Base-by-base conservation (phyloP, 2,113 vertebrate species). In the Nothobranchius furzeri region DNA sequence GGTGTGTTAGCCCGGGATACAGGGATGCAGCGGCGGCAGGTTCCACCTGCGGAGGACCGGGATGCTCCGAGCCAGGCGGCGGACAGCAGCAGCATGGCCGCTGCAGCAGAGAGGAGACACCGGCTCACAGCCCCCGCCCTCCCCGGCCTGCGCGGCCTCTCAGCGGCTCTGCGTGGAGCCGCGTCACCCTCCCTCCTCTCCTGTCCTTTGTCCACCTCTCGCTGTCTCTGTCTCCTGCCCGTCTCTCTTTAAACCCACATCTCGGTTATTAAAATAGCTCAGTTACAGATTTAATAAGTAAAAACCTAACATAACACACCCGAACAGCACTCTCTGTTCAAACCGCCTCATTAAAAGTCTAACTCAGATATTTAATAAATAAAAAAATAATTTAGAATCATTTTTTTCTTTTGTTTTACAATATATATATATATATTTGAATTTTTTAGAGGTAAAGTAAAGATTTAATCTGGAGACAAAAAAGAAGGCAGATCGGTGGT, bases 31-130 rank as follows among this genome's bases (percentile, higher is more conserved):
- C 30, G 43, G 71, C 60, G 37, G 70, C 50, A 47, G 59, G 59
- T 10, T 55, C 4, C 40, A 72, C 70, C 73, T 80, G 79, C 46
- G 68, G 25, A 65, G 53, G 75, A 75, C 62, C 67, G 49, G 77
- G 79, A 79, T 72, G 72, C 79, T 69, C 64, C 15, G 79, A 71
- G 64, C 30, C 30, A 30, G 56, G 81, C 35, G 69, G 72, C 63
- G 64, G 68, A 64, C 40, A 43, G 37, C 53, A 42, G 61, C 70
- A 87, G 88, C 88, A 85, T 88, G 86, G 83, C 85, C 81, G 86
- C 88, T 85, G 85, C 83, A 71, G 88, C 84, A 68, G 65, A 66
- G 68, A 68, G 67, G 68, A 83, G 71, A 76, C 60, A 75, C 78
- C 83, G 81, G 76, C 60, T 66, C 6, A 37, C 35, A 42, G 0